Evolutionary conservation across 2,888 invertebrate genomes (phyloP).

Genomic region (Ophion obscuratus): DNA sequence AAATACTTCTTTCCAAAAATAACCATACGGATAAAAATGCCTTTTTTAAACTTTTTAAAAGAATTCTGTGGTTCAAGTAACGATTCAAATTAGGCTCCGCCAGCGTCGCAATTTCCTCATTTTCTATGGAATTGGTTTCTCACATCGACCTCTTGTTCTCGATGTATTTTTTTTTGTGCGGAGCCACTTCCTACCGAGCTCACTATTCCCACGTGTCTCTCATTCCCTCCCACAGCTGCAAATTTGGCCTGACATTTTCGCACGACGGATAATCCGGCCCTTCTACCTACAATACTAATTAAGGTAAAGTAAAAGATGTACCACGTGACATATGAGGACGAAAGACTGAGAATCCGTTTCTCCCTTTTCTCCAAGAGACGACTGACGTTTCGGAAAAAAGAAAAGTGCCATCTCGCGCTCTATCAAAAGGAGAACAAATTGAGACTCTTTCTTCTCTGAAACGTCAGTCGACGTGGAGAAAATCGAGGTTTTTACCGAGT

Average conservation of each 20-base stretch:
- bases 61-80: not conserved
- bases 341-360: not conserved
- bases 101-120: not conserved
- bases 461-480: not conserved
- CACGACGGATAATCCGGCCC: not conserved
- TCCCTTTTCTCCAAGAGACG: not conserved
- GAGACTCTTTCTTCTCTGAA: not conserved
- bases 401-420: not conserved
- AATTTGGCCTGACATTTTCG: not conserved
- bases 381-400: not conserved
- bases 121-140: not conserved
- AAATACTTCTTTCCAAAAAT: too few species aligned
- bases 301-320: not conserved
- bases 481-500: not conserved
- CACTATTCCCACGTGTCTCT: not conserved
- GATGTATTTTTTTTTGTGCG: too few species aligned
- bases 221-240: not conserved
- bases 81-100: not conserved
- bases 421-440: not conserved
- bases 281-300: not conserved
- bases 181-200: not conserved
- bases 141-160: not conserved
- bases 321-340: not conserved
- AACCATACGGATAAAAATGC: not conserved
- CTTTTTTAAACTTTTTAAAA: not conserved